A percentile compares a stretch with the other conserved stretches of the same genome.
phyloP scores from a whole-genome alignment of 1,140 invertebrate genomes.

The Drosophila teissieri region DNA sequence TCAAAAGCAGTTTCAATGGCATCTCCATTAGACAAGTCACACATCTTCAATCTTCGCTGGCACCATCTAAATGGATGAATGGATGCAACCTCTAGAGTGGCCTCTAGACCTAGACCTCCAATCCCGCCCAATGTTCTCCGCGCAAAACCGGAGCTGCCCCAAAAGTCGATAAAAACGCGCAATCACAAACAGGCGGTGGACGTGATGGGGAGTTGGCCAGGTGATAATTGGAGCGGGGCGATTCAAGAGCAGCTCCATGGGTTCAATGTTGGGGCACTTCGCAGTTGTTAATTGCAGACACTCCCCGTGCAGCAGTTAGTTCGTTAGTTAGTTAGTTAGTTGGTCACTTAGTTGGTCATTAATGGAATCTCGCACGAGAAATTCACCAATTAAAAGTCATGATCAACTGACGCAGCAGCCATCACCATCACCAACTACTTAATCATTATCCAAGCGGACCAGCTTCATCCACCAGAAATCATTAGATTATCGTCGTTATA shows the following conservation, averaged over 20 bases:
- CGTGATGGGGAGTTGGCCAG: conserved; percentile 28
- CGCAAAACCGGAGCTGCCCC: conserved; percentile 5
- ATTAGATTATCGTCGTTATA: conserved; percentile 11
- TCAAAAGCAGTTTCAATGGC: not conserved
- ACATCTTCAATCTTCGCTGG: conserved; percentile 13
- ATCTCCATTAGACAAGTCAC: not conserved
- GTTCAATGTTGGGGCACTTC: conserved; percentile 51
- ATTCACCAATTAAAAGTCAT: conserved; percentile 53
- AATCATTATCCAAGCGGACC: conserved; percentile 22
- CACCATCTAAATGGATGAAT: conserved; percentile 23
- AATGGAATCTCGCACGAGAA: conserved; percentile 35
- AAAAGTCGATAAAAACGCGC: conserved; percentile 12
- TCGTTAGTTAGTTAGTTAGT: conserved; percentile 19
- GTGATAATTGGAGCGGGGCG: conserved; percentile 45
- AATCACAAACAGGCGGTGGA: conserved; percentile 2
- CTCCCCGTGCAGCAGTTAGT: conserved; percentile 22
- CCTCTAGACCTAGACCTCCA: conserved; percentile 10
- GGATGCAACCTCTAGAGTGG: conserved; percentile 25
- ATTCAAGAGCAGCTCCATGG: conserved; percentile 37
- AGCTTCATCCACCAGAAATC: conserved; percentile 12
- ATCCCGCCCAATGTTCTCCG: conserved; percentile 37
- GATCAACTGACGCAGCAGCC: conserved; percentile 31
- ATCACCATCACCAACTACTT: conserved; percentile 27
- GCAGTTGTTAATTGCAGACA: conserved; percentile 43
- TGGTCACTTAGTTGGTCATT: conserved; percentile 26